These are phyloP conservation scores for Caenorhabditis inopinata DNA, from an alignment of 1,140 invertebrate species.

Conservation along the genomic window DNA sequence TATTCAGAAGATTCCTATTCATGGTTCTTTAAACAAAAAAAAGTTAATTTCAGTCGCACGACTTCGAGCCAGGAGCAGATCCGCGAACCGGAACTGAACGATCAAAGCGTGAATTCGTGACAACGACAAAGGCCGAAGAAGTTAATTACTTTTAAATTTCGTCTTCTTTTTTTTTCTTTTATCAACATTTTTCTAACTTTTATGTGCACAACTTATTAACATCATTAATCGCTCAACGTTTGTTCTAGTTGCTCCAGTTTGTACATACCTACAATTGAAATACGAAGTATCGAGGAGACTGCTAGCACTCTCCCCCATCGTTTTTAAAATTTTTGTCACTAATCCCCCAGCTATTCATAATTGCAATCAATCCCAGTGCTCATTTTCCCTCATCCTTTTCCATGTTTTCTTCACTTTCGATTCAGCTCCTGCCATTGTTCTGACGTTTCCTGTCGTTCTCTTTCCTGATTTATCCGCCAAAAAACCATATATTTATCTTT, in stretches of 20 bases:
- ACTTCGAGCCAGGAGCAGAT: conserved; percentile 48
- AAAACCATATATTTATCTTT: no score
- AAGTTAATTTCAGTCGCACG: conserved; percentile 42
- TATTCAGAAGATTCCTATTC: no score
- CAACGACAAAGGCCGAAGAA: conserved; percentile 48
- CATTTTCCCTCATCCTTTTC: neutral
- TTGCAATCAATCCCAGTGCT: conserved; percentile 23
- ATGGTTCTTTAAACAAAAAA: no score
- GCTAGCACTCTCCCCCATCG: neutral
- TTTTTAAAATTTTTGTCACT: neutral
- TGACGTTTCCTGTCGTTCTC: neutral
- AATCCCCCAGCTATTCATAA: neutral
- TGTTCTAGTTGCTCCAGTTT: neutral
- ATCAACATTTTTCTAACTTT: neutral
- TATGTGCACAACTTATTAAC: neutral
- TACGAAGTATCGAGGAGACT: conserved; percentile 1
- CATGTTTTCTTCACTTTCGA: neutral
- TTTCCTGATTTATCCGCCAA: neutral
- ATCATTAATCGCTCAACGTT: neutral
- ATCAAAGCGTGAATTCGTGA: conserved; percentile 46
- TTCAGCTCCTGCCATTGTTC: neutral
- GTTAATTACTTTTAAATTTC: conserved; percentile 49
- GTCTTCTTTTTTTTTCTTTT: neutral
- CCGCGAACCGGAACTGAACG: conserved; percentile 45
- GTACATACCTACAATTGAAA: neutral